Evolutionary conservation across 2,797 vertebrate genomes (phyloP), one percentile per base, ranked within the genome.

Genomic region (Fringilla coelebs): DNA sequence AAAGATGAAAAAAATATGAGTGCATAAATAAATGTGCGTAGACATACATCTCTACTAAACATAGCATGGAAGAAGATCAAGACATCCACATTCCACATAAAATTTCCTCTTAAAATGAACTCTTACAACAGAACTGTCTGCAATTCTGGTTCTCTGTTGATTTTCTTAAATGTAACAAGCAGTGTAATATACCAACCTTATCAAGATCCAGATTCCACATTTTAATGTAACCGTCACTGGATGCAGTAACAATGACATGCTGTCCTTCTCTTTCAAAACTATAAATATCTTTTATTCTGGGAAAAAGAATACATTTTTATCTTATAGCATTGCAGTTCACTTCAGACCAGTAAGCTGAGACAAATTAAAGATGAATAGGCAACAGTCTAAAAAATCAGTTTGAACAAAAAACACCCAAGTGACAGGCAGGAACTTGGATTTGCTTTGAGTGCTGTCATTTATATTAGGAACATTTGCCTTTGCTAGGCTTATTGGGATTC

Each of bases 221-320:
- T 98, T 99, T 99, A 97, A 99, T 98, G 96, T 98, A 99, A 70
- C 99, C 99, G 18, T 99, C 99, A 61, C 98, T 99, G 17, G 99
- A 99, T 24, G 99, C 99, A 14, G 99, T 99, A 92, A 98, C 98
- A 87, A 99, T 46, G 88, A 99, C 82, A 43, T 96, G 98, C 90
- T 97, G 96, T 86, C 98, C 98, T 73, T 98, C 98, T 96, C 98
- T 80, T 77, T 97, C 94, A 94, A 99, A 98, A 96, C 98, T 98
- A 88, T 98, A 98, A 13, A 99, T 94, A 24, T 98, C 98, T 97
- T 99, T 99, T 76, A 99, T 98, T 98, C 99, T 99, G 96, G 70
- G 46, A 79, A 94, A 96, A 66, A 8, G 40, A 94, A 68, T 38
- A 34, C 3, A 79, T 88, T 36, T 54, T 90, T 92, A 90, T n/a